A percentile compares a stretch with the other conserved stretches of the same genome.
Evolutionary conservation across 2,113 vertebrate species (phyloP).

Genomic region (Aramus guarauna): DNA sequence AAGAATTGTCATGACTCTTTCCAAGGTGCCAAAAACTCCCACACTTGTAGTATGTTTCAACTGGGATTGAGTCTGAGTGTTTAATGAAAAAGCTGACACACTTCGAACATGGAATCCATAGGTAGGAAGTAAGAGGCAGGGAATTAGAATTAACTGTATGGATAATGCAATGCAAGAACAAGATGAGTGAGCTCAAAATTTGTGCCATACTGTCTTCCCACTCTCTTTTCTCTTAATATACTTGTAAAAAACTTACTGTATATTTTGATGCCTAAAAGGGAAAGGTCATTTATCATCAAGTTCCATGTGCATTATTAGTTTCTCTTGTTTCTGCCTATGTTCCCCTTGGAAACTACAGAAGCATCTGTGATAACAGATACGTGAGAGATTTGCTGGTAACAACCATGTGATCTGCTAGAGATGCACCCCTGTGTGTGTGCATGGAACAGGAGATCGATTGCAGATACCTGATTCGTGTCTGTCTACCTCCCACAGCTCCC

Average conservation of each 20-base stretch:
- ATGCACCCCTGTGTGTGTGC: fast-evolving
- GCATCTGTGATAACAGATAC: not conserved
- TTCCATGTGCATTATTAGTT: not conserved
- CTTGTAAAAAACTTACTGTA: not conserved
- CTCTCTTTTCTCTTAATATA: not conserved
- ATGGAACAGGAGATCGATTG: not conserved
- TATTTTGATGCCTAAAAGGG: not conserved
- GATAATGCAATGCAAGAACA: not conserved
- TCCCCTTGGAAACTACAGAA: not conserved
- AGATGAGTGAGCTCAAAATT: not conserved
- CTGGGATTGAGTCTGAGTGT: not conserved
- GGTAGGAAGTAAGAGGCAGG: not conserved
- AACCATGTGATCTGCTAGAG: not conserved
- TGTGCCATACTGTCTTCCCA: not conserved
- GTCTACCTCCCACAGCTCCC: not conserved
- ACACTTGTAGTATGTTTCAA: not conserved
- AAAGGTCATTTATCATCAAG: not conserved
- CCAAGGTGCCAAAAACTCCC: not conserved
- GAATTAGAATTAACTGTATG: not conserved
- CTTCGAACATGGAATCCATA: not conserved
- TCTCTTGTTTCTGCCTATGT: not conserved
- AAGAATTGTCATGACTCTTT: not conserved
- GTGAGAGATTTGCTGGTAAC: not conserved
- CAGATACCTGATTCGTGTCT: not conserved
- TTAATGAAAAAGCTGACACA: not conserved